Percentiles rank a stretch among this genome's conserved stretches.
Conservation (phyloP, 1,140 invertebrate species). For the Drosophila tani region DNA sequence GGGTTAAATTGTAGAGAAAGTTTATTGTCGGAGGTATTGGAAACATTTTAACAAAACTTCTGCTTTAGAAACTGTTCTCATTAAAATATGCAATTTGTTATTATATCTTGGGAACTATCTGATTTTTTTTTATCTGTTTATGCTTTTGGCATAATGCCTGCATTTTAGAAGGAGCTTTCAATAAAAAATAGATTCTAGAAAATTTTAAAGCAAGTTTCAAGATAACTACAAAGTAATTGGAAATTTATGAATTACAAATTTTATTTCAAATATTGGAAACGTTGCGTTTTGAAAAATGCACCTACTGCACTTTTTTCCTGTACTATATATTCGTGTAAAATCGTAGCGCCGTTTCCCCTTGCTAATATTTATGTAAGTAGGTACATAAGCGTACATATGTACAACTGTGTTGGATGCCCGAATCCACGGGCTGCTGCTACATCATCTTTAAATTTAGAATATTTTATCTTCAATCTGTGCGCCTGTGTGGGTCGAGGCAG, state of each 20-base stretch:
- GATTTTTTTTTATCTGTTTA: neutral
- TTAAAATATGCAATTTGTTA: neutral
- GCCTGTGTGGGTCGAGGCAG: constrained; percentile 51
- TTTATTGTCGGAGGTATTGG: neutral
- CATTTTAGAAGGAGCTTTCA: neutral
- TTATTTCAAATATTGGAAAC: neutral
- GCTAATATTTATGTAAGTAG: constrained; percentile 38
- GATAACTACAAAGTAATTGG: neutral
- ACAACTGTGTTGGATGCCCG: constrained; percentile 36
- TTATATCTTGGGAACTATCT: neutral
- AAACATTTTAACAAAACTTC: neutral
- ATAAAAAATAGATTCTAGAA: too few species aligned
- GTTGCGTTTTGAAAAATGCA: neutral
- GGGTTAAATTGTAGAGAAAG: neutral
- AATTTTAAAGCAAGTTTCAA: too few species aligned
- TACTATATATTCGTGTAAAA: constrained; percentile 26
- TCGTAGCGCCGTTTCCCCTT: constrained; percentile 63
- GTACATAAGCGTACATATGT: constrained; percentile 34
- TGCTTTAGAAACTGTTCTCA: neutral
- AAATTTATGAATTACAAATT: neutral
- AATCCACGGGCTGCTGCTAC: constrained; percentile 67
- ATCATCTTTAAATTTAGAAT: constrained; percentile 83
- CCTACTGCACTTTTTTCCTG: constrained; percentile 18
- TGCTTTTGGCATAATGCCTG: neutral
- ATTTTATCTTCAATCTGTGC: constrained; percentile 74